phyloP scores from a whole-genome alignment of 2,113 vertebrate genomes.

The Zosterops japonicus region DNA sequence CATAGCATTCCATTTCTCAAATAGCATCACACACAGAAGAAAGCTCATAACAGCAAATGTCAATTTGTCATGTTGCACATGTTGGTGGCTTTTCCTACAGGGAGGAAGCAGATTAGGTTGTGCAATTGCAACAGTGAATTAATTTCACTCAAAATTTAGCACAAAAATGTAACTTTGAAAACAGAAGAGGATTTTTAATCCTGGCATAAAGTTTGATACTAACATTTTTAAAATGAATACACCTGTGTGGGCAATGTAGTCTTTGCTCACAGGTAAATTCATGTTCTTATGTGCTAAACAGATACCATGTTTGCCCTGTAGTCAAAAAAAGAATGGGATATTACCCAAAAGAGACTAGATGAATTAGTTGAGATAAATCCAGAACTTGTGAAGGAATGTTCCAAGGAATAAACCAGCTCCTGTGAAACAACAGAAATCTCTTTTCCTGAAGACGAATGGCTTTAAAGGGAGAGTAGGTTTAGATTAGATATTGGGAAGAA shows the following conservation, averaged over 20 bases:
- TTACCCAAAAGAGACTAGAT: neutral
- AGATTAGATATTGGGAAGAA: neutral
- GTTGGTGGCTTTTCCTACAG: neutral
- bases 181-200: neutral
- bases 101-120: neutral
- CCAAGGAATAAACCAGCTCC: neutral
- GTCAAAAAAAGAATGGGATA: neutral
- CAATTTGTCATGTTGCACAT: neutral
- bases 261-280: neutral
- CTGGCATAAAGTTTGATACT: neutral
- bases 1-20: conserved; percentile 37
- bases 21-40: neutral
- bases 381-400: neutral
- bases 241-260: neutral
- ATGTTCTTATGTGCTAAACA: neutral
- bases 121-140: neutral
- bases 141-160: neutral
- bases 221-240: neutral
- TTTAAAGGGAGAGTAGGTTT: neutral
- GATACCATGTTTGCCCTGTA: neutral
- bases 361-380: neutral
- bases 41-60: neutral
- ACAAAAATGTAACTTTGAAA: neutral
- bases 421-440: neutral
- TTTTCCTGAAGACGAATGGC: neutral